These are phyloP conservation scores for Drosophila ohnishii DNA, from an alignment of 1,140 invertebrate genomes.

Conservation along the genomic window DNA sequence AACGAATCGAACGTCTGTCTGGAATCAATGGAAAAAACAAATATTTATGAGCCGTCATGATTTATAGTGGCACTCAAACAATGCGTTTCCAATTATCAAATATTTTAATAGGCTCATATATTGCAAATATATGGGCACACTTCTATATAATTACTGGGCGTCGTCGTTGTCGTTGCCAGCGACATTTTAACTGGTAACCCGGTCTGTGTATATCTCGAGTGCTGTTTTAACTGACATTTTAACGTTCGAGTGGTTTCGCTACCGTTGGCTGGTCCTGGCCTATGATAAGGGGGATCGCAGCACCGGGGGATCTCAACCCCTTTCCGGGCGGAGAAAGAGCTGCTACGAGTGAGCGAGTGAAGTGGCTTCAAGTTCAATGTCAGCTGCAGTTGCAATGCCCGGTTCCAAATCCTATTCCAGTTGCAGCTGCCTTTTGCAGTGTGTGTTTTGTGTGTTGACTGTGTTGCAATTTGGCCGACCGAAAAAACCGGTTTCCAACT, in stretches of 20 bases:
- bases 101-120: slow-evolving; percentile 54
- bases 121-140: slow-evolving; percentile 53
- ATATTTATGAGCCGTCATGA: slow-evolving; percentile 30
- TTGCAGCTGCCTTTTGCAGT: slow-evolving; percentile 44
- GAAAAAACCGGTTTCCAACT: slow-evolving; percentile 61
- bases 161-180: not conserved
- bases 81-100: slow-evolving; percentile 65
- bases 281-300: slow-evolving; percentile 3
- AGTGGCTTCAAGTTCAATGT: slow-evolving; percentile 72
- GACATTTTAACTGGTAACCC: slow-evolving; percentile 10
- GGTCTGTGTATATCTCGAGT: slow-evolving; percentile 41
- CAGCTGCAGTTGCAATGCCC: slow-evolving; percentile 54
- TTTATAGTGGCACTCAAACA: slow-evolving; percentile 53
- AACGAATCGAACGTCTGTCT: slow-evolving; percentile 20
- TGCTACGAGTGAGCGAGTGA: not conserved
- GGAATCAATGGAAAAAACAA: slow-evolving; percentile 18
- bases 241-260: slow-evolving; percentile 38
- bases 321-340: slow-evolving; percentile 26
- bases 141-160: slow-evolving; percentile 46
- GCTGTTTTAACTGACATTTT: slow-evolving; percentile 57
- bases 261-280: slow-evolving; percentile 21
- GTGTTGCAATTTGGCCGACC: slow-evolving; percentile 51
- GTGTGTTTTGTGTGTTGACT: slow-evolving; percentile 48
- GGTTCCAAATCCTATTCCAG: slow-evolving; percentile 39
- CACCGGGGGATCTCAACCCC: not conserved